Conservation (phyloP, 2,113 vertebrate genomes). For the Hyaena hyaena region DNA sequence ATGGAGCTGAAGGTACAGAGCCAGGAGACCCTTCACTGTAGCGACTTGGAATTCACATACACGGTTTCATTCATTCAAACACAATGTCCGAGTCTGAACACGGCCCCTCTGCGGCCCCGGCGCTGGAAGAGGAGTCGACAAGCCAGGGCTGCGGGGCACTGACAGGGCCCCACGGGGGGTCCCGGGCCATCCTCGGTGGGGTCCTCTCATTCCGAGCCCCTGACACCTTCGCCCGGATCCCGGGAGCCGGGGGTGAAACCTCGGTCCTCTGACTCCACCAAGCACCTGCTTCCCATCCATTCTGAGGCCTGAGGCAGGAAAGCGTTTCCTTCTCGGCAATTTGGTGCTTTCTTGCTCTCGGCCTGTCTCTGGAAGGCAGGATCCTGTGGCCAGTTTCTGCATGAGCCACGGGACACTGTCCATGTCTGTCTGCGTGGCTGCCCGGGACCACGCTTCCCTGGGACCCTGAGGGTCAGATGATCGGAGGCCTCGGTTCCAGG, state of each 20-base stretch:
- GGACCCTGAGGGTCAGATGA: accelerated
- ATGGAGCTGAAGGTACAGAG: not conserved
- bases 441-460: accelerated
- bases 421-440: not conserved
- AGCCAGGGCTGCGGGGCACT: accelerated
- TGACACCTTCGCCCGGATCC: accelerated
- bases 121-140: not conserved
- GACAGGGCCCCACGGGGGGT: not conserved
- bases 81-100: not conserved
- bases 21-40: accelerated
- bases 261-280: accelerated
- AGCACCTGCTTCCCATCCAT: not conserved
- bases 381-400: accelerated
- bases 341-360: not conserved
- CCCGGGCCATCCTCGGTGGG: accelerated
- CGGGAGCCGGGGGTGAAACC: too few relatives aligned
- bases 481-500: accelerated
- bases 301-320: too few relatives aligned
- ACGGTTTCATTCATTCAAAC: not conserved
- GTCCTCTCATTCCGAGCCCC: not conserved
- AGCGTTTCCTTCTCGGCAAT: not conserved
- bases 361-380: accelerated
- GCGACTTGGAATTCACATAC: too few relatives aligned
- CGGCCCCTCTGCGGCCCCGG: accelerated
- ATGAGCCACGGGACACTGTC: accelerated